Base-by-base conservation (phyloP, 2,888 invertebrate species). In the Odontomyia ornata region DNA sequence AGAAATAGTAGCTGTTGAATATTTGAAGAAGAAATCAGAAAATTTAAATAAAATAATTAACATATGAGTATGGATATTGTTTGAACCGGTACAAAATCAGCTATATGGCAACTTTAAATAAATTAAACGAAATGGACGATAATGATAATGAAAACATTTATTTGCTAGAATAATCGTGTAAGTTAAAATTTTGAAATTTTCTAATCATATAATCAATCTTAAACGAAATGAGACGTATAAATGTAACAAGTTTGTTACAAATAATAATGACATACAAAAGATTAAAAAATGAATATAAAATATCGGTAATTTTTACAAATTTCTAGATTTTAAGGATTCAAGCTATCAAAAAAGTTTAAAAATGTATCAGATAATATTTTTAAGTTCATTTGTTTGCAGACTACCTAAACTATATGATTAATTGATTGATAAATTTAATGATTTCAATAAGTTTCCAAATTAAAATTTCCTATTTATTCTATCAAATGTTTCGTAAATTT, bases 231-330 rank as follows among this genome's bases (percentile, higher is more conserved):
- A 52, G 4, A 52, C 7, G 7, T 11, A 52, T 52, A 18, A 18
- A 11, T 52, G 15, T 52, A 52, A 18, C 52, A 5, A 11, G 18
- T 18, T 11, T 18, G 52, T 52, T 52, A 36, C 15, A 36, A 36
- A 36, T 5, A 36, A 36, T 3, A 36, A 36, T 3, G 9, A 36
- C 9, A 36, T 36, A 5, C 3, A 36, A 3, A 36, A 36, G 9
- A 36, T 36, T 9, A 36, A 36, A 3, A 36, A 36, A 9, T 36
- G 36, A 18, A 13, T 60, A 21, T 3, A 30, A 30, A 18, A 21
- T 36, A 65, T 65, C 21, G 65, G 65, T 43, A 65, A 65, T 65
- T 65, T 65, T 65, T 65, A 65, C 65, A 27, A 65, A 18, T 65
- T 65, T 65, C 30, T 65, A 65, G 65, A 65, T 13, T 36, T n/a